Evolutionary conservation across 1,140 invertebrate genomes (phyloP).

Genomic region (Drosophila leontia): DNA sequence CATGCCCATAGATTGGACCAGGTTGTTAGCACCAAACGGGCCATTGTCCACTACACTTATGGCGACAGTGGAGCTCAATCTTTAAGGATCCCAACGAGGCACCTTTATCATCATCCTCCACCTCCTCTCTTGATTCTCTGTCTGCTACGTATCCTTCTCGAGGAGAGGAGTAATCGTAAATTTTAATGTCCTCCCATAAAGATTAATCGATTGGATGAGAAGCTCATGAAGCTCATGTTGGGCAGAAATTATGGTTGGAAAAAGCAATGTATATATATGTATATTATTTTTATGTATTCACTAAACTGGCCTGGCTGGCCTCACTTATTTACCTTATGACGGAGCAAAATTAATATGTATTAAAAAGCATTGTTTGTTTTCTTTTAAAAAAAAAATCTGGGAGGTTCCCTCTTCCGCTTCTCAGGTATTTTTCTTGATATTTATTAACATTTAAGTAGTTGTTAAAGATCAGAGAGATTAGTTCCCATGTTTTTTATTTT

Average conservation of each 20-base stretch:
- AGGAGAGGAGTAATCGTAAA: constrained; percentile 56
- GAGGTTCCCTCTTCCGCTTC: constrained; percentile 5
- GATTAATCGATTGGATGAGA: constrained; percentile 55
- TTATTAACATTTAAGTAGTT: background rate
- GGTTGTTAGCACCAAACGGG: constrained; percentile 15
- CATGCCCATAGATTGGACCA: background rate
- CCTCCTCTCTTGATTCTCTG: background rate
- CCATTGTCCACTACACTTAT: constrained; percentile 56
- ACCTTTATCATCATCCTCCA: background rate
- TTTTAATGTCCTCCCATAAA: constrained; percentile 67
- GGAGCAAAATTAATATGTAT: constrained; percentile 33
- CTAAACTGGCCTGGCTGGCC: constrained; percentile 19
- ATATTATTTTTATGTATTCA: background rate
- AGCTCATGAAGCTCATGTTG: background rate
- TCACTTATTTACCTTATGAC: constrained; percentile 37
- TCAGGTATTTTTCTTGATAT: background rate
- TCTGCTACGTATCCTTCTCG: constrained; percentile 21
- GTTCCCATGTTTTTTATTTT: background rate
- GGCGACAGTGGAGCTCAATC: background rate
- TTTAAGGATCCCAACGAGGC: background rate
- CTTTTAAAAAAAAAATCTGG: background rate
- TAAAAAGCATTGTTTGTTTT: constrained; percentile 41
- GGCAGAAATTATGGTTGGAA: background rate
- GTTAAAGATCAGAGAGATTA: constrained; percentile 5
- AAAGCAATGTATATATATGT: background rate